Evolutionary conservation across 2,797 vertebrate genomes (phyloP).

Genomic region (Lepus oiostolus): DNA sequence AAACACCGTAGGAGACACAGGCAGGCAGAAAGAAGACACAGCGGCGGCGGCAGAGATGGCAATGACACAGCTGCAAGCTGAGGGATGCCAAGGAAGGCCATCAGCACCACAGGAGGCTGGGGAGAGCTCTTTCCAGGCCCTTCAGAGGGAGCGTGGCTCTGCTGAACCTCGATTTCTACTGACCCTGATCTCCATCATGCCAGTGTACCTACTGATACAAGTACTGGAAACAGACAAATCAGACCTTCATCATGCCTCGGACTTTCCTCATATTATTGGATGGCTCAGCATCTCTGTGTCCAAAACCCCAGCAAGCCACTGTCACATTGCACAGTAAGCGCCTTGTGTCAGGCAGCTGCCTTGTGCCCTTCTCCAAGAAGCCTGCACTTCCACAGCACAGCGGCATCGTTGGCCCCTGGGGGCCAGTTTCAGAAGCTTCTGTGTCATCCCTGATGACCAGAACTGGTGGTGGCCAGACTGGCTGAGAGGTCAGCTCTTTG

Average conservation of each 20-base stretch:
- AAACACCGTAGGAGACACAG: too few species aligned
- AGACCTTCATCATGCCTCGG: not conserved
- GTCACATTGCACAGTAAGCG: not conserved
- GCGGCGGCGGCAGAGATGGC: too few species aligned
- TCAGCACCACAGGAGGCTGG: too few species aligned
- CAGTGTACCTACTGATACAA: not conserved
- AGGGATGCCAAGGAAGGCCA: not conserved
- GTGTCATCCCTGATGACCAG: not conserved
- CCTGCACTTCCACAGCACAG: fast-evolving
- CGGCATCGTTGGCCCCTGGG: not conserved
- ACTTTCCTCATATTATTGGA: not conserved
- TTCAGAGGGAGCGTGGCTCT: fast-evolving
- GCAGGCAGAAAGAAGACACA: not conserved
- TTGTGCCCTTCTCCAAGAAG: not conserved
- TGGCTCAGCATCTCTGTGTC: too few species aligned
- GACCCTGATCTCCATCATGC: too few species aligned
- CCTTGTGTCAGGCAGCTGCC: not conserved
- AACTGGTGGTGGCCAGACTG: not conserved
- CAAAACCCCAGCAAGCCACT: not conserved
- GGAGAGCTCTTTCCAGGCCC: not conserved
- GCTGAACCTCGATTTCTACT: not conserved
- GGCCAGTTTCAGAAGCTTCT: not conserved
- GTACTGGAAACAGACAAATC: not conserved
- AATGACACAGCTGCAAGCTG: fast-evolving
- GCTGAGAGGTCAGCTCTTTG: not conserved